Percentiles rank a stretch among this genome's conserved stretches.
Conservation (phyloP, 1,140 invertebrate genomes). For the Ganaspis sp. region DNA sequence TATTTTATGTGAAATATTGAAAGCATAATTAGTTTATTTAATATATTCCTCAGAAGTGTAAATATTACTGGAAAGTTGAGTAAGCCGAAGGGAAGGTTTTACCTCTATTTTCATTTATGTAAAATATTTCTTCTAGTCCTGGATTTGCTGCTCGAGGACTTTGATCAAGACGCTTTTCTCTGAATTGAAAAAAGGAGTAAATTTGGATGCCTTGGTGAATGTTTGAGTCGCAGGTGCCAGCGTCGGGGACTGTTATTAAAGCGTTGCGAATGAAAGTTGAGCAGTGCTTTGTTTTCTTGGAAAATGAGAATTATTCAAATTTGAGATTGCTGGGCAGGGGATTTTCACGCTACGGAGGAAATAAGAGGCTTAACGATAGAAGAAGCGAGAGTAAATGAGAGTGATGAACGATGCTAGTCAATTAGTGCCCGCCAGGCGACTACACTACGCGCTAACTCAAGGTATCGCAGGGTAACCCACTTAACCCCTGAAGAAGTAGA, state of each 20-base stretch:
- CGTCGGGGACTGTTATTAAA: background rate
- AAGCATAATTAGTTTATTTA: no score
- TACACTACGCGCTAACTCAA: constrained; percentile 38
- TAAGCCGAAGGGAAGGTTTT: no score
- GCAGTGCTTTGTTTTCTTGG: background rate
- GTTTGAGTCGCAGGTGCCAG: background rate
- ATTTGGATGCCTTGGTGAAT: no score
- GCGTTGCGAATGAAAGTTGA: background rate
- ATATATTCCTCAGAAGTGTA: no score
- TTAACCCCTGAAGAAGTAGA: constrained; percentile 44
- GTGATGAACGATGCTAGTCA: constrained; percentile 76
- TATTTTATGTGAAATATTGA: no score
- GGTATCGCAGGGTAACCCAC: constrained; percentile 42
- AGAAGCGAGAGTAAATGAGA: constrained; percentile 58
- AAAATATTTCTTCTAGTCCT: no score
- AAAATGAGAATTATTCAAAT: constrained; percentile 3
- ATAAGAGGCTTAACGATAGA: constrained; percentile 30
- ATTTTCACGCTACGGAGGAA: constrained; percentile 6
- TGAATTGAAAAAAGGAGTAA: no score
- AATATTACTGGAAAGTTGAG: no score
- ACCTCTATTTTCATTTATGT: no score
- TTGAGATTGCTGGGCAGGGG: background rate
- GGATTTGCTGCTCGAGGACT: no score
- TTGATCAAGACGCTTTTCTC: no score
- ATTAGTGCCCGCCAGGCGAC: constrained; percentile 65